Evolutionary conservation across 2,888 invertebrate species (phyloP).

Genomic region (Hypercompe scribonia): DNA sequence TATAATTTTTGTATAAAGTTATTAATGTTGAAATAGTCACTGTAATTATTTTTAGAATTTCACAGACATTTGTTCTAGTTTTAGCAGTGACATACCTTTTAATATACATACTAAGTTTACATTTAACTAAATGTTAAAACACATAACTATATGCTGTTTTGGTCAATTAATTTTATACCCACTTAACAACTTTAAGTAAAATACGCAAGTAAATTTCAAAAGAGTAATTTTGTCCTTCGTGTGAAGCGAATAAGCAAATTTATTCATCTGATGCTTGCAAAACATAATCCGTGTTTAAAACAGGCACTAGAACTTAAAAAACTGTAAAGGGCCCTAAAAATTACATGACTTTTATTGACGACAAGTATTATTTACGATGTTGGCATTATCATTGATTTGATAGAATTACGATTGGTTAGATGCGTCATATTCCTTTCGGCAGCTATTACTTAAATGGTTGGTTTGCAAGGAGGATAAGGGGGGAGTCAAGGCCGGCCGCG

Average conservation of each 20-base stretch:
- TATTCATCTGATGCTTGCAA: not conserved
- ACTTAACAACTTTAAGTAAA: not conserved
- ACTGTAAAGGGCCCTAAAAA: not conserved
- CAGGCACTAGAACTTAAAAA: not conserved
- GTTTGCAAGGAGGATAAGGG: conserved; percentile 68
- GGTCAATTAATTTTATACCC: not conserved
- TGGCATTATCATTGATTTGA: not conserved
- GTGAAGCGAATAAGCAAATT: not conserved
- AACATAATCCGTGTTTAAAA: not conserved
- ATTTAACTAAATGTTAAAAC: too few species aligned
- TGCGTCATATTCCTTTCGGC: conserved; percentile 40
- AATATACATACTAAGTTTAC: not conserved
- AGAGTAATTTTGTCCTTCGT: not conserved
- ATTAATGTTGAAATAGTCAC: not conserved
- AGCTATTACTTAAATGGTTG: conserved; percentile 58
- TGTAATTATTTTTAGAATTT: not conserved
- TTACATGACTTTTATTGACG: not conserved
- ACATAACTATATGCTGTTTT: not conserved
- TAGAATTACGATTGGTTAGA: not conserved
- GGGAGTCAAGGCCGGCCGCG: conserved; percentile 81
- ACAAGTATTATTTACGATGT: not conserved
- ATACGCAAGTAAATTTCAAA: not conserved
- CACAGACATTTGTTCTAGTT: too few species aligned
- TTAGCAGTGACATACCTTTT: not conserved
- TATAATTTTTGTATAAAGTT: not conserved